A percentile compares a stretch with the other conserved stretches of the same genome.
Conservation (phyloP, 2,113 vertebrate genomes). For the Orcinus orca region DNA sequence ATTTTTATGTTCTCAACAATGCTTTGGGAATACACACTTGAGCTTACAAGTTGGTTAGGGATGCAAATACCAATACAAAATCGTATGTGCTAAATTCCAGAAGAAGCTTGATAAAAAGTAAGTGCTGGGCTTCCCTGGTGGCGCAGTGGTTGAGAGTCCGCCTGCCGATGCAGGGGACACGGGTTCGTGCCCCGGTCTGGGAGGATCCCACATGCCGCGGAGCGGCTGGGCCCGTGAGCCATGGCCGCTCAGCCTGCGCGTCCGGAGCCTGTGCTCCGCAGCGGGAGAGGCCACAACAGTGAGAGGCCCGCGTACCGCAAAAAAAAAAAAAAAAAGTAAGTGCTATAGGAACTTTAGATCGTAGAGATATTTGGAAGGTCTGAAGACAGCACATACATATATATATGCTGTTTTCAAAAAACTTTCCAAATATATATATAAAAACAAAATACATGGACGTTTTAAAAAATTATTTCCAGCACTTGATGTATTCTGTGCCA, state of each 20-base stretch:
- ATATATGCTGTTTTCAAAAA: background rate
- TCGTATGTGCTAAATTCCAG: background rate
- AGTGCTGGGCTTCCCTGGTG: background rate
- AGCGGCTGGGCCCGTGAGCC: no score
- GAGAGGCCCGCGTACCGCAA: no score
- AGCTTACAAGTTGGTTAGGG: background rate
- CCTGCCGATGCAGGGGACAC: no score
- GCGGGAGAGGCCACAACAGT: no score
- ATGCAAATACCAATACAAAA: background rate
- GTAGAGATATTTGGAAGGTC: background rate
- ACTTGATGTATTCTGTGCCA: background rate
- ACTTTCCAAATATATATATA: background rate
- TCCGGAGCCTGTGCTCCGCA: no score
- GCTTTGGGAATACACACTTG: background rate
- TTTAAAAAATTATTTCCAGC: background rate
- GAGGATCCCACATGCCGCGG: no score
- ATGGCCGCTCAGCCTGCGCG: no score
- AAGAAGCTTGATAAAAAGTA: background rate
- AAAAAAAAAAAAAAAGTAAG: background rate
- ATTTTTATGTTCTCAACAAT: slow-evolving; percentile 28
- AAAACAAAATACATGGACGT: background rate
- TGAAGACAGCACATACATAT: background rate
- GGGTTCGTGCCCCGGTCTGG: no score
- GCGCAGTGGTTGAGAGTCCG: no score
- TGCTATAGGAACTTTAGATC: slow-evolving; percentile 5